Percentiles rank a stretch among this genome's conserved stretches.
These are phyloP conservation scores for Triplophysa siluroides DNA, from an alignment of 2,113 vertebrate genomes.

Conservation along the genomic window DNA sequence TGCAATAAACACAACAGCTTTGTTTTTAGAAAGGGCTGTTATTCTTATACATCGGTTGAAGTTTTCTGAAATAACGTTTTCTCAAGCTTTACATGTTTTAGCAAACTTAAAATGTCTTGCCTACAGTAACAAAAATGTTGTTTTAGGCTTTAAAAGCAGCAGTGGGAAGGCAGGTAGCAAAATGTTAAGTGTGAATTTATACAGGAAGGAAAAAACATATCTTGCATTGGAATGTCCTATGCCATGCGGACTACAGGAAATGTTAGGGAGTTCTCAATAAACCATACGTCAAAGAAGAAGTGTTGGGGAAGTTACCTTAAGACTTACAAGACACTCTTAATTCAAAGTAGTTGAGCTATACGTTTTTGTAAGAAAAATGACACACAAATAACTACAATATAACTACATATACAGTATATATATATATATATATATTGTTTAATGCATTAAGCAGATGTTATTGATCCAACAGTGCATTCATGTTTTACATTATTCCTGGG, in stretches of 20 bases:
- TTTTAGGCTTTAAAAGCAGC: conserved; percentile 15
- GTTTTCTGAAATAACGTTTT: background rate
- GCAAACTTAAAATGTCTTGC: background rate
- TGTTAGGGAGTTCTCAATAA: conserved; percentile 31
- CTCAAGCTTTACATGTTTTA: background rate
- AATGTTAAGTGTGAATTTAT: conserved; percentile 35
- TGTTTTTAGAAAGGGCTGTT: background rate
- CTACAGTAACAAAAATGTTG: conserved; percentile 15
- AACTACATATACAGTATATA: too few species aligned
- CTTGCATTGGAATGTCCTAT: conserved; percentile 28
- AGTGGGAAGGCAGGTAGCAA: background rate
- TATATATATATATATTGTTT: too few species aligned
- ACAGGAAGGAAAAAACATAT: conserved; percentile 45
- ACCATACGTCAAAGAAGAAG: conserved; percentile 4
- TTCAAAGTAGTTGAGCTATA: too few species aligned
- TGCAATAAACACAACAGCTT: conserved; percentile 38
- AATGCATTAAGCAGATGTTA: too few species aligned
- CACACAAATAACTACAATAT: too few species aligned
- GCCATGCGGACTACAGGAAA: conserved; percentile 47
- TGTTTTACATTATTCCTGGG: too few species aligned
- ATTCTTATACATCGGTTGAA: background rate
- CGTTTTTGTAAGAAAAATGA: too few species aligned
- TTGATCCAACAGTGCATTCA: too few species aligned
- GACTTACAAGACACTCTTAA: too few species aligned
- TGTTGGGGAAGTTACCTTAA: background rate